These are phyloP conservation scores for Acronicta alni DNA, from an alignment of 2,888 invertebrate species.

Conservation along the genomic window DNA sequence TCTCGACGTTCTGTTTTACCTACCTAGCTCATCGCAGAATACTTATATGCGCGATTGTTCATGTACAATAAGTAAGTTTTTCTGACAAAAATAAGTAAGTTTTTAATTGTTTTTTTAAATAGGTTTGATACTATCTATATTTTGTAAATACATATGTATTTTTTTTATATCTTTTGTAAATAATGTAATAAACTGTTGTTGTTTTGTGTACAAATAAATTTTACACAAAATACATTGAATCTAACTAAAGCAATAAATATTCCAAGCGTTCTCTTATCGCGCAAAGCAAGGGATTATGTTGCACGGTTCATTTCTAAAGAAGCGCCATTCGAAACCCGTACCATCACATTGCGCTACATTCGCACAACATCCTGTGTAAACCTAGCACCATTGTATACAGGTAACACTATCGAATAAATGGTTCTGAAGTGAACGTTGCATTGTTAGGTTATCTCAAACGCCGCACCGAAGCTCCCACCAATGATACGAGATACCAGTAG, in stretches of 20 bases:
- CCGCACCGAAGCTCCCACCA: slow-evolving; percentile 61
- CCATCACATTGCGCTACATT: slow-evolving; percentile 40
- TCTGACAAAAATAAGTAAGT: too few relatives aligned
- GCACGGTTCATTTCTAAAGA: slow-evolving; percentile 42
- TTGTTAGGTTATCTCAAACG: slow-evolving; percentile 82
- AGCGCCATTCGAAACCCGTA: slow-evolving; percentile 35
- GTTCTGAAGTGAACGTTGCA: slow-evolving; percentile 76
- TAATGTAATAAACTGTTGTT: too few relatives aligned
- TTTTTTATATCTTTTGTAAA: too few relatives aligned
- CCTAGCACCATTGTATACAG: slow-evolving; percentile 59
- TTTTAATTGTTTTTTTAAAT: too few relatives aligned
- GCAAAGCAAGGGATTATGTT: slow-evolving; percentile 33
- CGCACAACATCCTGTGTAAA: slow-evolving; percentile 45
- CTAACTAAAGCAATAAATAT: slow-evolving; percentile 32
- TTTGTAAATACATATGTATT: too few relatives aligned
- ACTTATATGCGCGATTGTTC: too few relatives aligned
- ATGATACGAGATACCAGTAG: slow-evolving; percentile 61
- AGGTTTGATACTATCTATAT: too few relatives aligned
- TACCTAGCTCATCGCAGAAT: too few relatives aligned
- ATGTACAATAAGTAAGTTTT: too few relatives aligned
- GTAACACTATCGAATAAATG: slow-evolving; percentile 77
- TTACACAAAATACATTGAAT: not conserved
- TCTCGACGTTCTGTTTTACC: too few relatives aligned
- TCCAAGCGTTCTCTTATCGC: slow-evolving; percentile 28
- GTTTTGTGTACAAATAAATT: too few relatives aligned